Base-by-base conservation (phyloP, 2,888 invertebrate genomes). In the Sarcophaga caerulescens region DNA sequence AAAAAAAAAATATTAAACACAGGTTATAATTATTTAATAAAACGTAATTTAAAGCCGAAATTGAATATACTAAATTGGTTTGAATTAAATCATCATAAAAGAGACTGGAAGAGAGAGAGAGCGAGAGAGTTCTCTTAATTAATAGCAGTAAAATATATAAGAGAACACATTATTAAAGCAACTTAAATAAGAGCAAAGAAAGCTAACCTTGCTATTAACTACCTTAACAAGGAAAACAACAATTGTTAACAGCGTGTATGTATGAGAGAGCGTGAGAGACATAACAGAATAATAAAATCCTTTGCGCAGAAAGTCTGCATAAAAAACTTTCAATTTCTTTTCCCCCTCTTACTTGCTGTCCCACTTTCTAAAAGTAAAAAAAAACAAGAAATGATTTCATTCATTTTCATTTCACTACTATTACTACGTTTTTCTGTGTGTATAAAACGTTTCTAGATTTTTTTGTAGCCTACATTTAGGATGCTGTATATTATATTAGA, bases 401-500 rank as follows among this genome's bases (percentile, higher is more conserved):
- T 35, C 35, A 35, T 10, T 35, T 35, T 35, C 35, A 8, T 68
- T n/a, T 12, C 44, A 66, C 21, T 47, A 21, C 10, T 70, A 25
- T 12, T 70, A 59, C 19, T 11, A 70, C 17, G 35, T 35, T 35
- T 35, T 57, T n/a, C 25, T 44, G 10, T 4, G 3, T 35, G 47
- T 8, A 52, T 5, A 23, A 12, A n/a, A 4, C 0, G 0, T 35
- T 35, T 10, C 10, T 10, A 35, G 10, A 1, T 25, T 25, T 71
- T 70, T 59, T 57, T 59, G n/a, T 35, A 35, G 59, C 57, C 57
- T 59, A 59, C 19, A 71, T 71, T 59, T 57, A 71, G 70, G 69
- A 14, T 19, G 66, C 14, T 19, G 8, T 10, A 35, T 35, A 35
- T 10, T 35, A 35, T 35, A 35, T 35, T 3, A 35, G 8, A 8